Evolutionary conservation across 35 echinoderm and acorn worm genomes (phyloP), one percentile per base, ranked within the genome.

Genomic region (Anneissia japonica): DNA sequence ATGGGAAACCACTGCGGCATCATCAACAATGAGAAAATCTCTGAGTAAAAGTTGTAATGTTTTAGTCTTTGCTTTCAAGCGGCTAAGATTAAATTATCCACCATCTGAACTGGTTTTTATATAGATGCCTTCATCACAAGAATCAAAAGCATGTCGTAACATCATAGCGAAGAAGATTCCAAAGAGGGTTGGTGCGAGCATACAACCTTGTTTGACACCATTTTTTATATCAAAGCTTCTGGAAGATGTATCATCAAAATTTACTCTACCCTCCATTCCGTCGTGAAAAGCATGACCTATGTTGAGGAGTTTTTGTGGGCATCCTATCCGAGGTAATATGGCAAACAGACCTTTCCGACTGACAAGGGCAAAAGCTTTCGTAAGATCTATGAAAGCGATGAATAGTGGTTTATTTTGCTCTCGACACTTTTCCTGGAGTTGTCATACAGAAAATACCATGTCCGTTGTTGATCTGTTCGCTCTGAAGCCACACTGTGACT

Each of bases 371-470:
- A 43, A 43, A 43, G 40, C 40, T 43, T 43, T 43, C 4, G 40
- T 43, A 6, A 43, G 14, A 43, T 43, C 40, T 14, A 43, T 6
- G 14, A 43, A 43, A 6, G 40, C 40, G 4, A 43, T 43, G 40
- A 6, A 84, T 30, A 84, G 33, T 35, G 43, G 82, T 33, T 7
- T n/a, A 26, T 34, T 11, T 46, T 72, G 82, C 34, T 72, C 82
- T 7, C 32, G 82, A 31, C 46, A 84, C 32, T 84, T 84, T 37
- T 64, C 82, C 43, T 84, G 82, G 39, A 84, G n/a, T 33, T 84
- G 82, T 19, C 46, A 9, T 34, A 84, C 46, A 19, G 73, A n/a
- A 35, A 86, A 86, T 21, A 86, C 30, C 56, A 86, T 86, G 84
- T 86, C 84, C 12, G 64, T 5, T 21, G 84, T 86, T 32, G 72